phyloP scores from a whole-genome alignment of 1,140 invertebrate genomes.

The Marisa cornuarietis region DNA sequence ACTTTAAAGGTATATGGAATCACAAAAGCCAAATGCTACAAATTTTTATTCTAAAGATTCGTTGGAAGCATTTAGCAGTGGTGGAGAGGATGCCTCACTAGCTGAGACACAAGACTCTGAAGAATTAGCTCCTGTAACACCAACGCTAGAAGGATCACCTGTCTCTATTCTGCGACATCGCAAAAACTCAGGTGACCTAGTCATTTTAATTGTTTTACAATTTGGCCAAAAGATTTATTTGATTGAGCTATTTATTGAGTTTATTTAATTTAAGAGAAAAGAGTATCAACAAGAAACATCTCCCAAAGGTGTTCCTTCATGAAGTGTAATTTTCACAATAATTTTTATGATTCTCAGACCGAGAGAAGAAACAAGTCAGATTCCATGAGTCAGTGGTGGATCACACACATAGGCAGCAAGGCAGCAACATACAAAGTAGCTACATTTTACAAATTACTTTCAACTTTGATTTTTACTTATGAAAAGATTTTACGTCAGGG shows the following conservation, averaged over 20 bases:
- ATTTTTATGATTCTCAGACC: constrained; percentile 32
- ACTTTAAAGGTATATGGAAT: too few relatives aligned
- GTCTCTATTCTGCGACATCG: constrained; percentile 44
- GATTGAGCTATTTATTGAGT: not conserved
- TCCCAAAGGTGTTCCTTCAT: too few relatives aligned
- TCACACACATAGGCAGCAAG: constrained; percentile 15
- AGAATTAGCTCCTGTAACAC: constrained; percentile 2
- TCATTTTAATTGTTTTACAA: not conserved
- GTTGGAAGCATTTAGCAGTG: constrained; percentile 5
- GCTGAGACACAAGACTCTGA: not conserved
- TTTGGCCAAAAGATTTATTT: not conserved
- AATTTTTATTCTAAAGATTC: constrained; percentile 12
- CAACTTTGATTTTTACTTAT: too few relatives aligned
- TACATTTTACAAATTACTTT: too few relatives aligned
- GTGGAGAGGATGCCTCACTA: not conserved
- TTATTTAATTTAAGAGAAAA: not conserved
- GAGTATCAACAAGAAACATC: too few relatives aligned
- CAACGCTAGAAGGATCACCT: constrained; percentile 27
- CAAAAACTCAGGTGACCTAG: constrained; percentile 27
- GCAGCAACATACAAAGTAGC: not conserved
- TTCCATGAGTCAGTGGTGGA: constrained; percentile 46
- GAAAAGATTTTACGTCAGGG: too few relatives aligned
- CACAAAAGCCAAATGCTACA: too few relatives aligned
- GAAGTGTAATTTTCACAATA: not conserved
- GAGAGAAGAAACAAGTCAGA: constrained; percentile 46